phyloP scores from a whole-genome alignment of 53 echinoderm and acorn worm species.

The Actinopyga echinites region DNA sequence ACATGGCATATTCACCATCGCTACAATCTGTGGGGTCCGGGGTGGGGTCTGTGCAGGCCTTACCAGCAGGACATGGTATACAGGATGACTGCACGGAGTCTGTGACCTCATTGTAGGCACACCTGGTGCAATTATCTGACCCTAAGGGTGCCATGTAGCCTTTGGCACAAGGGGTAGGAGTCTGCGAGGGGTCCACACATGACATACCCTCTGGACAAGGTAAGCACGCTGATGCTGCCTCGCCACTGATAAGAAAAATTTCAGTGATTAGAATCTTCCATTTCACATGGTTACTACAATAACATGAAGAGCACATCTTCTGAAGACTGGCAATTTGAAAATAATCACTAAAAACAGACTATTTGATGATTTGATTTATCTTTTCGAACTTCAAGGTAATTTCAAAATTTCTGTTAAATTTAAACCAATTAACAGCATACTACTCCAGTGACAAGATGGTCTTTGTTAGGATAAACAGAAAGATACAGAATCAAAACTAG shows the following conservation, averaged over 20 bases:
- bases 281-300: neutral
- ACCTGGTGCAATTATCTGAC: conserved; percentile 88
- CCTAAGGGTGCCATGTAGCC: conserved; percentile 81
- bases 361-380: too few relatives aligned
- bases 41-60: conserved; percentile 78
- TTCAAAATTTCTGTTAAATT: too few relatives aligned
- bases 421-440: too few relatives aligned
- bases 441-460: too few relatives aligned
- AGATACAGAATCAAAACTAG: too few relatives aligned
- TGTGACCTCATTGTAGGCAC: conserved; percentile 77
- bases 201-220: conserved; percentile 74
- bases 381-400: too few relatives aligned
- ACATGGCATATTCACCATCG: conserved; percentile 76
- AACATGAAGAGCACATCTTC: too few relatives aligned
- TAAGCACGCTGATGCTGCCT: conserved; percentile 62
- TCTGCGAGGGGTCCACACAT: conserved; percentile 82
- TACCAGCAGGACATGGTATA: conserved; percentile 84
- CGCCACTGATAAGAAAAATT: conserved; percentile 39
- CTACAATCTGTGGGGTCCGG: conserved; percentile 72
- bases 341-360: too few relatives aligned
- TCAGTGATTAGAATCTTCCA: neutral
- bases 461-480: too few relatives aligned
- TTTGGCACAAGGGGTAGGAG: conserved; percentile 60
- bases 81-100: conserved; percentile 72
- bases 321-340: too few relatives aligned